These are phyloP conservation scores for Phoxinus phoxinus DNA, from an alignment of 2,113 vertebrate species.

Conservation along the genomic window DNA sequence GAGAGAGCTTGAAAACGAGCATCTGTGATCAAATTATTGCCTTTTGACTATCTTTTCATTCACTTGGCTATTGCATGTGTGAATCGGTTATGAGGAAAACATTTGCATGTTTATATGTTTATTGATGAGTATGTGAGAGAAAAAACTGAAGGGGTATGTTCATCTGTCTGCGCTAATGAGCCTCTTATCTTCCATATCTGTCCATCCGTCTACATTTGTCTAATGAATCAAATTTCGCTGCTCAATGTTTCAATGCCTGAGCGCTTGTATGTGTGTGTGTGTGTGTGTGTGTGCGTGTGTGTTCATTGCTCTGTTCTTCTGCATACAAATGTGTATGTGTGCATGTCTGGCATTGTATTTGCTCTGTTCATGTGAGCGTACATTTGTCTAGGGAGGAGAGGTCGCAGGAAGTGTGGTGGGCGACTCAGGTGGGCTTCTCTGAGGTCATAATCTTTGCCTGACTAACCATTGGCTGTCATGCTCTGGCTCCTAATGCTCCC, in stretches of 20 bases:
- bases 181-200: slow-evolving; percentile 71
- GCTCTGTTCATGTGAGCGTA: slow-evolving; percentile 47
- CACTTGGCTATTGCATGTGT: not conserved
- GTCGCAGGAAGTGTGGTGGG: not conserved
- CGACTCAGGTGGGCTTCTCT: slow-evolving; percentile 55
- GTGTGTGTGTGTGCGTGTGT: slow-evolving; percentile 42
- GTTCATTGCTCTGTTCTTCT: slow-evolving; percentile 57
- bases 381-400: slow-evolving; percentile 22
- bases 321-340: slow-evolving; percentile 50
- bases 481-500: slow-evolving; percentile 53
- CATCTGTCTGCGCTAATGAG: slow-evolving; percentile 73
- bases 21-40: not conserved
- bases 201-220: slow-evolving; percentile 73
- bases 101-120: slow-evolving; percentile 42
- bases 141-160: slow-evolving; percentile 62
- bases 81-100: not conserved
- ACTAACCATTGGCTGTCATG: slow-evolving; percentile 64
- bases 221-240: slow-evolving; percentile 72
- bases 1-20: slow-evolving; percentile 31
- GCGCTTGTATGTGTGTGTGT: slow-evolving; percentile 54
- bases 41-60: slow-evolving; percentile 30
- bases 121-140: slow-evolving; percentile 48
- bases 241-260: slow-evolving; percentile 63
- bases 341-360: slow-evolving; percentile 5
- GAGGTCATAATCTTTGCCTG: slow-evolving; percentile 62